Conservation (phyloP, 2,888 invertebrate species). For the Iselma pallidipennis region DNA sequence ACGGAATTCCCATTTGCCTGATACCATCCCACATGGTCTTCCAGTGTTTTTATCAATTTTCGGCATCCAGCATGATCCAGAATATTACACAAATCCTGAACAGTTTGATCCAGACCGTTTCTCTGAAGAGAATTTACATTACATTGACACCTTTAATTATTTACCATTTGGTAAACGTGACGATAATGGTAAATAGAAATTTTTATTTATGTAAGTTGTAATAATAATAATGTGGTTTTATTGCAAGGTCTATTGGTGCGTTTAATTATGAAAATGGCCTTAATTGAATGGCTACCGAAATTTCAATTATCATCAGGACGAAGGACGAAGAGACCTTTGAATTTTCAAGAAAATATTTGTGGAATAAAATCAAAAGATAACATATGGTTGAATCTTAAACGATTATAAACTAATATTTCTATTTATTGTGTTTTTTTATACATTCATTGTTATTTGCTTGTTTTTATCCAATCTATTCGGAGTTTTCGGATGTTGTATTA, state of each 20-base stretch:
- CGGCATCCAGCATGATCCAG: conserved; percentile 35
- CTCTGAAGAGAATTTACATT: conserved; percentile 27
- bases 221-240: neutral
- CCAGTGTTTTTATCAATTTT: conserved; percentile 32
- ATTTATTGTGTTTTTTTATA: too few species aligned
- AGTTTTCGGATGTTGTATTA: neutral
- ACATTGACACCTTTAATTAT: conserved; percentile 23
- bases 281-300: neutral
- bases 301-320: neutral
- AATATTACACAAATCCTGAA: conserved; percentile 35
- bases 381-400: neutral
- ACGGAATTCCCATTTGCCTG: neutral
- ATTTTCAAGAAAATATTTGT: neutral
- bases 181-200: neutral
- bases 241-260: neutral
- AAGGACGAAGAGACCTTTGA: neutral
- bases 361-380: neutral
- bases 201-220: neutral
- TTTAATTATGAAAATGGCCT: neutral
- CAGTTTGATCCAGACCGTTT: conserved; percentile 39
- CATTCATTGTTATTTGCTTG: neutral
- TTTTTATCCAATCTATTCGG: neutral
- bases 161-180: conserved; percentile 31
- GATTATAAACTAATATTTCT: neutral
- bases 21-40: conserved; percentile 24